Conservation (phyloP, 1,140 invertebrate genomes). For the Trinorchestia longiramus region DNA sequence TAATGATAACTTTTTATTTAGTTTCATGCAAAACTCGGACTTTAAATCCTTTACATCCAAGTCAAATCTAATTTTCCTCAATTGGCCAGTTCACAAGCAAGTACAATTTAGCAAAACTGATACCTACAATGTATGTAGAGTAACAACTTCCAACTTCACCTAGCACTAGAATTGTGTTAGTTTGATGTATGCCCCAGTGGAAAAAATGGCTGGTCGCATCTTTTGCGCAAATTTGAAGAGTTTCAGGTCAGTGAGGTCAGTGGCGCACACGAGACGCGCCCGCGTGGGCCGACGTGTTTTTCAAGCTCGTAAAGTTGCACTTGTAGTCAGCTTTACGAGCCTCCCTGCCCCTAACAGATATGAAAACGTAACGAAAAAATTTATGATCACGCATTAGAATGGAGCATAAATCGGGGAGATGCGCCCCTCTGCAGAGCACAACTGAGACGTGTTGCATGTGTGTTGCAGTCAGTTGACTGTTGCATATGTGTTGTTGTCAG, state of each 20-base stretch:
- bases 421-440: not conserved
- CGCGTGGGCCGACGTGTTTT: slow-evolving; percentile 7
- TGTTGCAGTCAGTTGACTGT: not conserved
- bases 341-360: slow-evolving; percentile 38
- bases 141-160: not conserved
- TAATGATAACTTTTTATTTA: too few species aligned
- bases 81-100: too few species aligned
- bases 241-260: slow-evolving; percentile 3
- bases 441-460: not conserved
- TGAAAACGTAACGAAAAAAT: slow-evolving; percentile 45
- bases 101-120: not conserved
- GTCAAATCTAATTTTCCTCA: too few species aligned
- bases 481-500: not conserved
- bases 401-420: slow-evolving; percentile 27
- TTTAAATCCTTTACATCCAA: too few species aligned
- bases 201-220: not conserved
- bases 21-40: too few species aligned
- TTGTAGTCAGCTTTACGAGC: slow-evolving; percentile 39
- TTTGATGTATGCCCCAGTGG: not conserved
- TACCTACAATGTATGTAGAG: not conserved
- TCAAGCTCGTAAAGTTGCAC: slow-evolving; percentile 42
- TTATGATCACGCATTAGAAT: slow-evolving; percentile 36
- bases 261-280: not conserved
- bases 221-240: not conserved
- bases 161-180: not conserved